phyloP scores from a whole-genome alignment of 2,888 invertebrate species.

The Lasioglossum calceatum region DNA sequence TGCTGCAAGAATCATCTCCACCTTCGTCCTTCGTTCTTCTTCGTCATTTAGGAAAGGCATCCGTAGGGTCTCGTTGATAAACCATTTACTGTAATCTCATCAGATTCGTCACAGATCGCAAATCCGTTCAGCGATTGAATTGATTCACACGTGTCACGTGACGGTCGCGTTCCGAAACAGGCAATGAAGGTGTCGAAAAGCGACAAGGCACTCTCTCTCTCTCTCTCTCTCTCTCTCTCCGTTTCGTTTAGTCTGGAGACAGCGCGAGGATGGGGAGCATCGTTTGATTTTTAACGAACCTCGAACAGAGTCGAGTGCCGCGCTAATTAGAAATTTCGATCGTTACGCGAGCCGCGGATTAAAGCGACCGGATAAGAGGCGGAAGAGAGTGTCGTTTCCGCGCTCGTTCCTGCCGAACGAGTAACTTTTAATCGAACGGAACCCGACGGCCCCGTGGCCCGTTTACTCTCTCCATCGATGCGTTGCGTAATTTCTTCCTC shows the following conservation, averaged over 20 bases:
- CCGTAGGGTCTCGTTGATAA: too few species aligned
- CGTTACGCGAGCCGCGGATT: constrained; percentile 8
- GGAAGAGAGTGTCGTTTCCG: constrained; percentile 21
- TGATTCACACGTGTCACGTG: neutral
- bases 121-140: neutral
- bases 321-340: constrained; percentile 34
- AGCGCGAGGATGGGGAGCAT: too few species aligned
- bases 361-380: constrained; percentile 30
- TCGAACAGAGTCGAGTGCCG: constrained; percentile 9
- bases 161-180: neutral
- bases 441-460: constrained; percentile 18
- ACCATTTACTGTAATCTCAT: too few species aligned
- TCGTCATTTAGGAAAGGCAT: too few species aligned
- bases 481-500: neutral
- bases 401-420: constrained; percentile 8
- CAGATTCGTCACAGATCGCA: too few species aligned
- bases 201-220: neutral
- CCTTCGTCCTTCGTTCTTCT: too few species aligned
- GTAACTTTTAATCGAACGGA: constrained; percentile 52
- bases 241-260: neutral
- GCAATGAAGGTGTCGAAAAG: neutral
- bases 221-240: neutral
- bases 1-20: too few species aligned
- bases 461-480: neutral
- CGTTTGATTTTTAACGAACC: constrained; percentile 23